Evolutionary conservation across 1,140 invertebrate species (phyloP).

Genomic region (Plodia interpunctella): DNA sequence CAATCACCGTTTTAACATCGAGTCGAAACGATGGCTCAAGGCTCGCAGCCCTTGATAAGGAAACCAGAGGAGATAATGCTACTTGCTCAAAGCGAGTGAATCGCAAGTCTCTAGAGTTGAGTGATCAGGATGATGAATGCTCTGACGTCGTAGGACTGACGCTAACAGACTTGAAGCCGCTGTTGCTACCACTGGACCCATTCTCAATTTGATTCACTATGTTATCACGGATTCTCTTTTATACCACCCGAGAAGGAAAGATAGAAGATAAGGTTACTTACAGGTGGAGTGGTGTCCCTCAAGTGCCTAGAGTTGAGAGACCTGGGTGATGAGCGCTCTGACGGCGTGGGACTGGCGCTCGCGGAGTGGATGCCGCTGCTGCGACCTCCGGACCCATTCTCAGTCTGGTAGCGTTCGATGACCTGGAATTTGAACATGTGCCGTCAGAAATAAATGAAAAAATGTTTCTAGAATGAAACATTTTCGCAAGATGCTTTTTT

Average conservation of each 20-base stretch:
- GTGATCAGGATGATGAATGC: too few relatives aligned
- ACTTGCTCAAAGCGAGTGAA: neutral
- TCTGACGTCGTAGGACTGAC: too few relatives aligned
- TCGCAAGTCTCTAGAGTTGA: conserved; percentile 32
- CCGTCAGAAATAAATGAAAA: neutral
- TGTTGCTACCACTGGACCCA: too few relatives aligned
- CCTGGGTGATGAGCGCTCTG: conserved; percentile 54
- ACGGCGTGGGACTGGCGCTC: conserved; percentile 68
- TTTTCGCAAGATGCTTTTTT: too few relatives aligned
- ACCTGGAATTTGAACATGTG: conserved; percentile 48
- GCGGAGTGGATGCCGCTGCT: conserved; percentile 75
- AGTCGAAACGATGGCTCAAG: too few relatives aligned
- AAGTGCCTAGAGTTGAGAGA: conserved; percentile 45
- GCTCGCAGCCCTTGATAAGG: too few relatives aligned
- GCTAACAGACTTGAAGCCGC: too few relatives aligned
- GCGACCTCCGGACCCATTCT: conserved; percentile 65
- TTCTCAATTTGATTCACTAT: too few relatives aligned
- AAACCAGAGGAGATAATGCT: neutral
- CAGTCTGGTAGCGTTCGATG: conserved; percentile 71
- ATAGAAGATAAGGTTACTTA: conserved; percentile 24
- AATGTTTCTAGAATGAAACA: too few relatives aligned
- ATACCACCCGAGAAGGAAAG: too few relatives aligned
- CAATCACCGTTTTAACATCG: too few relatives aligned
- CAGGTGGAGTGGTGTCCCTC: conserved; percentile 54
- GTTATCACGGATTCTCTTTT: too few relatives aligned